Percentiles rank a stretch among this genome's conserved stretches.
phyloP scores from a whole-genome alignment of 2,113 vertebrate genomes.

The Grammomys dolichurus region DNA sequence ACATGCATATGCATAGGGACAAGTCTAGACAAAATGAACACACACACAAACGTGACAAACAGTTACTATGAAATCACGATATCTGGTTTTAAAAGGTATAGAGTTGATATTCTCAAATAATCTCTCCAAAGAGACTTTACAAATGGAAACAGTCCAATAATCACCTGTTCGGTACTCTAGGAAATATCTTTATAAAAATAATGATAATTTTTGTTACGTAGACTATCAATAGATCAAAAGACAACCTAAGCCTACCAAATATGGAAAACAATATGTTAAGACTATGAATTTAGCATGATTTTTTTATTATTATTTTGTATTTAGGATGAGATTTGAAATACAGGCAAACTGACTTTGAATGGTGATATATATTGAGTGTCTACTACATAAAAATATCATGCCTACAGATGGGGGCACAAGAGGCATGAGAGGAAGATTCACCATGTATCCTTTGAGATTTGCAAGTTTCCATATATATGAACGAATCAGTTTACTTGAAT shows the following conservation, averaged over 20 bases:
- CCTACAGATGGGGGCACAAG: not conserved
- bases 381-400: not conserved
- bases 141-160: not conserved
- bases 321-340: not conserved
- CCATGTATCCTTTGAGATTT: not conserved
- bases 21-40: not conserved
- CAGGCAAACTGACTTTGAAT: not conserved
- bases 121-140: not conserved
- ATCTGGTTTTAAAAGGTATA: not conserved
- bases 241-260: not conserved
- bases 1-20: not conserved
- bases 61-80: not conserved
- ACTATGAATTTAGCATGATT: not conserved
- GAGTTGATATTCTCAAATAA: not conserved
- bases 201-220: not conserved
- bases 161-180: not conserved
- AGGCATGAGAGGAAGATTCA: not conserved
- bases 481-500: not conserved
- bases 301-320: not conserved
- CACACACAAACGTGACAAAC: not conserved
- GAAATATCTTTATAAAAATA: not conserved
- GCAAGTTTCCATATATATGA: not conserved
- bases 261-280: not conserved
- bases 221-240: not conserved
- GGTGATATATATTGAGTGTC: not conserved